phyloP scores from a whole-genome alignment of 2,113 vertebrate genomes.

The Petrocephalus zakoni region DNA sequence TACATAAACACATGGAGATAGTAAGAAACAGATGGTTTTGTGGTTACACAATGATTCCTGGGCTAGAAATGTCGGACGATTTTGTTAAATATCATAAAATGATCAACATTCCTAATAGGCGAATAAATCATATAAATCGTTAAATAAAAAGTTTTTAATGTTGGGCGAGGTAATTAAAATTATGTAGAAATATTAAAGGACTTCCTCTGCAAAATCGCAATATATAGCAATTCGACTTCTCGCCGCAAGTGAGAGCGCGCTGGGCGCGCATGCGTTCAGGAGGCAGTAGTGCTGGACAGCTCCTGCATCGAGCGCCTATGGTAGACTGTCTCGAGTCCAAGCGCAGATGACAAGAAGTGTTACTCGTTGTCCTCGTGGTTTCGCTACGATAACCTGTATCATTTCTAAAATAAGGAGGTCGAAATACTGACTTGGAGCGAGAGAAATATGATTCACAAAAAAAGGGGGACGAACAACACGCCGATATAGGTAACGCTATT shows the following conservation, averaged over 20 bases:
- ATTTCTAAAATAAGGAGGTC: background rate
- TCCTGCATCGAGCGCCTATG: slow-evolving; percentile 28
- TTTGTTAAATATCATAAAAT: background rate
- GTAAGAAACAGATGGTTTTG: background rate
- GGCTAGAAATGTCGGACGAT: background rate
- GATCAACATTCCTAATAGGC: background rate
- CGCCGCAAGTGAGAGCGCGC: background rate
- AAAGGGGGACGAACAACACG: slow-evolving; percentile 11
- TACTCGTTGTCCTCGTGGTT: slow-evolving; percentile 14
- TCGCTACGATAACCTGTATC: background rate
- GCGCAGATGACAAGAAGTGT: slow-evolving; percentile 27
- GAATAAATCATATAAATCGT: background rate
- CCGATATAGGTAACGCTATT: slow-evolving; percentile 16
- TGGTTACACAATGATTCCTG: background rate
- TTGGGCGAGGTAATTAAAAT: background rate
- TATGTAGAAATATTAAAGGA: background rate
- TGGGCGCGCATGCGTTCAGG: slow-evolving; percentile 29
- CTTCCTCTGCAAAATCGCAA: background rate
- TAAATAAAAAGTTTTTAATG: background rate
- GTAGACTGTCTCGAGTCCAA: slow-evolving; percentile 34
- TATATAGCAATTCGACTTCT: background rate
- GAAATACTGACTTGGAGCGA: background rate
- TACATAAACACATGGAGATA: background rate
- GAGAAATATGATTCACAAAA: slow-evolving; percentile 11
- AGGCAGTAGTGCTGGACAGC: slow-evolving; percentile 34